Conservation (phyloP, 2,888 invertebrate species). For the Lycocerus yunnanus region DNA sequence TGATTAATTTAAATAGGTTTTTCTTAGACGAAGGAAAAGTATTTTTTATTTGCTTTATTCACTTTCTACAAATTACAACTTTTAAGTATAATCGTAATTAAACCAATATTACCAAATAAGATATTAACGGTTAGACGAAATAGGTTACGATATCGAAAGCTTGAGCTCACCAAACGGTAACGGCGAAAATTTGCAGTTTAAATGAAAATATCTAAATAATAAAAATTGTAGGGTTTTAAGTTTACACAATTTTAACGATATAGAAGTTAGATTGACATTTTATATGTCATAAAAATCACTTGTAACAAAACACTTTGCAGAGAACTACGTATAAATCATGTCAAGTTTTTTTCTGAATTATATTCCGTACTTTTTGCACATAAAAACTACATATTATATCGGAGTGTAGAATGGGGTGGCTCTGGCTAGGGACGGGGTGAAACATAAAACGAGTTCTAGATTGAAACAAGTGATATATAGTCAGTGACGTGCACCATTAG, state of each 20-base stretch:
- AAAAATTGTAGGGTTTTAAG: conserved; percentile 21
- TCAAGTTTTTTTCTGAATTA: conserved; percentile 46
- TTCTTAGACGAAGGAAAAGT: conserved; percentile 21
- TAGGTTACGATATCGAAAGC: not conserved
- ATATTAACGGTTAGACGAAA: too few relatives aligned
- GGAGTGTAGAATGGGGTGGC: conserved; percentile 35
- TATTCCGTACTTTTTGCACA: conserved; percentile 45
- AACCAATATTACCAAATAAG: too few relatives aligned
- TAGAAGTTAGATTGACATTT: conserved; percentile 50
- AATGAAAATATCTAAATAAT: conserved; percentile 9
- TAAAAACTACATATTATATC: conserved; percentile 43
- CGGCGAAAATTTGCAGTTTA: not conserved
- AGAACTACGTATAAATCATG: conserved; percentile 52
- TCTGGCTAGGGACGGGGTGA: conserved; percentile 43
- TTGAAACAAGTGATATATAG: conserved; percentile 60
- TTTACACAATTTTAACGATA: conserved; percentile 43
- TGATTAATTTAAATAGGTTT: conserved; percentile 52
- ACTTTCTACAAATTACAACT: conserved; percentile 22
- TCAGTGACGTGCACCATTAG: conserved; percentile 59
- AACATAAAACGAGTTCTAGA: conserved; percentile 59
- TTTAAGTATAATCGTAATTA: not conserved
- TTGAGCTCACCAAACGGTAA: not conserved
- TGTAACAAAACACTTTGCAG: conserved; percentile 53
- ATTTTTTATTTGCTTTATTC: conserved; percentile 20
- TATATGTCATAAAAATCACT: conserved; percentile 55